Conservation (phyloP, 2,888 invertebrate species). For the Amblyjoppa proteus region DNA sequence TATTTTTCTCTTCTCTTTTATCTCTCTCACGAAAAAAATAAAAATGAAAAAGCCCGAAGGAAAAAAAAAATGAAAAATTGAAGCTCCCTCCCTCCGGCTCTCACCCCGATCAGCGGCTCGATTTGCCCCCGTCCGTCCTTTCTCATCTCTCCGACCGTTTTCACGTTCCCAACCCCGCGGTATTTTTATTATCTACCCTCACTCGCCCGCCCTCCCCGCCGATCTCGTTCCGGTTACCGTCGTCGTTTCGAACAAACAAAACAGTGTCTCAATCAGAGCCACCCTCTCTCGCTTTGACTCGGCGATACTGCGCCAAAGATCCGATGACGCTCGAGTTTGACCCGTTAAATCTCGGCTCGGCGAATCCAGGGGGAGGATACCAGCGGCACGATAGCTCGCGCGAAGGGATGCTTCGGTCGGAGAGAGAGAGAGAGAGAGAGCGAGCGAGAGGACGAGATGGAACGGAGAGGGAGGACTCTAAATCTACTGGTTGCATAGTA, state of each 20-base stretch:
- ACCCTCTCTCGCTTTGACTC: constrained; percentile 77
- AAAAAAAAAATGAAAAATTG: too few relatives aligned
- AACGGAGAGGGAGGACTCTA: constrained; percentile 46
- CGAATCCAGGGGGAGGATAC: constrained; percentile 64
- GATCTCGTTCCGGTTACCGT: constrained; percentile 11
- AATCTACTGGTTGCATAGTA: constrained; percentile 65
- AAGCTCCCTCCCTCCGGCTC: constrained; percentile 18
- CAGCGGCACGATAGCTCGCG: constrained; percentile 71
- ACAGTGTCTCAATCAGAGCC: constrained; percentile 83
- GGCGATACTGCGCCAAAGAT: constrained; percentile 14
- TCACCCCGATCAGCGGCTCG: constrained; percentile 36
- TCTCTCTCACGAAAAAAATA: background rate
- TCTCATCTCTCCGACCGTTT: constrained; percentile 25
- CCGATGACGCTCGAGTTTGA: constrained; percentile 75
- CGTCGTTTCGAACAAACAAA: constrained; percentile 80
- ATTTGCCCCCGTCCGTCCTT: constrained; percentile 24
- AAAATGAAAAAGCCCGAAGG: too few relatives aligned
- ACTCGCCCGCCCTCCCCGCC: constrained; percentile 20
- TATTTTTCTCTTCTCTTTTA: constrained; percentile 31
- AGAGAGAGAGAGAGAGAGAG: constrained; percentile 35
- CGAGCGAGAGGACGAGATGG: background rate
- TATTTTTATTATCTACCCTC: constrained; percentile 56
- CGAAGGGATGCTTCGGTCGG: constrained; percentile 66
- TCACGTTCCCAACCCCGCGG: constrained; percentile 25
- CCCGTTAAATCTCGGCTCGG: constrained; percentile 81